Conservation (phyloP, 2,113 vertebrate species). For the Scomber scombrus region DNA sequence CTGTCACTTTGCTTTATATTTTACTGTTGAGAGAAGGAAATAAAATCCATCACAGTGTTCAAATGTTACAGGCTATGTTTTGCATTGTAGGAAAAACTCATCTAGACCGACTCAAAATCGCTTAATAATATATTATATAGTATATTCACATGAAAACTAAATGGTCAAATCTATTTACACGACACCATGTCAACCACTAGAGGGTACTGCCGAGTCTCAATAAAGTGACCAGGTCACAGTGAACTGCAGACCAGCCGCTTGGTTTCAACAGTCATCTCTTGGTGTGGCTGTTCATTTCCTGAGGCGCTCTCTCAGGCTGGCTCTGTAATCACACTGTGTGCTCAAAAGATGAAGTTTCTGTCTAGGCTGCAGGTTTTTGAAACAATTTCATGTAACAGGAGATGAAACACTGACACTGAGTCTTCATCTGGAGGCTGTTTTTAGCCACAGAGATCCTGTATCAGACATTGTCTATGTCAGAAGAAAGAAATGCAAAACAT, state of each 20-base stretch:
- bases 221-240: background rate
- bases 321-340: constrained; percentile 38
- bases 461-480: too few relatives aligned
- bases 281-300: constrained; percentile 59
- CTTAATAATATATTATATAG: background rate
- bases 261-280: constrained; percentile 31
- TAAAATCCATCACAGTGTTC: too few relatives aligned
- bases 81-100: background rate
- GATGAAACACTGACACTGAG: constrained; percentile 9
- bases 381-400: constrained; percentile 25
- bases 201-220: constrained; percentile 17
- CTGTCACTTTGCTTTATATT: too few relatives aligned
- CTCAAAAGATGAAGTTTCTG: constrained; percentile 54
- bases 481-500: background rate
- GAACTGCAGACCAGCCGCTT: background rate
- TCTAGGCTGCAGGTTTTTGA: constrained; percentile 33
- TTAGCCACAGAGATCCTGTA: background rate
- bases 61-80: too few relatives aligned
- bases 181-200: background rate
- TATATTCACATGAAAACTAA: background rate
- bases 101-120: background rate
- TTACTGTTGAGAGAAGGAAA: too few relatives aligned
- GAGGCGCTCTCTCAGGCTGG: constrained; percentile 25
- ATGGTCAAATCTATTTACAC: background rate
- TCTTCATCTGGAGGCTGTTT: constrained; percentile 3